Percentiles rank a stretch among this genome's conserved stretches.
Conservation (phyloP, 35 echinoderm and acorn worm species). For the Heliocidaris erythrogramma region DNA sequence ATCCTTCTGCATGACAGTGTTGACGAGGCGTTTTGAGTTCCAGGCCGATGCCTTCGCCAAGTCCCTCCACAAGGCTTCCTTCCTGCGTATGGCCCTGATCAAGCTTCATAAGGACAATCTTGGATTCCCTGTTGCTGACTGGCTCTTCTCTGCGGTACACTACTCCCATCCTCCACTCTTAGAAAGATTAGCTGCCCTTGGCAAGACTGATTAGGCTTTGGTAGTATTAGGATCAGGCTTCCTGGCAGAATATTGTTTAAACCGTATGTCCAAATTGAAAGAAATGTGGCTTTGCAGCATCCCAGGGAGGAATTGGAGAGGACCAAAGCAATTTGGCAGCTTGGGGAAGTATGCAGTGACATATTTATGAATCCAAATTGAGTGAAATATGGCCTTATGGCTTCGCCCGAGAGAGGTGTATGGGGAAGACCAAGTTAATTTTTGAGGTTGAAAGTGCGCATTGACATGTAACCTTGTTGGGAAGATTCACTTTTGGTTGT, state of each 20-base stretch:
- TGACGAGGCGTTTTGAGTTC: slow-evolving; percentile 91
- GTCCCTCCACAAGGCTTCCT: slow-evolving; percentile 66
- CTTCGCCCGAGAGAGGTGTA: too few species aligned
- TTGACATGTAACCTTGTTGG: too few species aligned
- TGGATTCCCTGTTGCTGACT: slow-evolving; percentile 91
- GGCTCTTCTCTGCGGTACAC: slow-evolving; percentile 91
- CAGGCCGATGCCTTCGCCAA: slow-evolving; percentile 96
- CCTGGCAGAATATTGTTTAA: background rate
- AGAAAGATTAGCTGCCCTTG: slow-evolving; percentile 83
- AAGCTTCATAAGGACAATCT: slow-evolving; percentile 96
- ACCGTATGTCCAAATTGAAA: background rate
- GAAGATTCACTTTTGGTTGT: too few species aligned
- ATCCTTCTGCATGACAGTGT: slow-evolving; percentile 91
- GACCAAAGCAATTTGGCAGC: too few species aligned
- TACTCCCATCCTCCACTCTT: slow-evolving; percentile 97
- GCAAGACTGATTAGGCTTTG: slow-evolving; percentile 65
- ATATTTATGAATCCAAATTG: too few species aligned
- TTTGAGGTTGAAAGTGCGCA: too few species aligned
- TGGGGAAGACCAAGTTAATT: too few species aligned
- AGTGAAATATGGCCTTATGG: too few species aligned
- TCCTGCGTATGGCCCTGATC: slow-evolving; percentile 75
- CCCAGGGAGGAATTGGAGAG: too few species aligned
- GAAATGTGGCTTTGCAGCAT: too few species aligned
- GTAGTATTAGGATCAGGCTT: background rate
- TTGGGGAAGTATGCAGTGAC: too few species aligned